Conservation (phyloP, 1,140 invertebrate genomes). For the Orussus abietinus region DNA sequence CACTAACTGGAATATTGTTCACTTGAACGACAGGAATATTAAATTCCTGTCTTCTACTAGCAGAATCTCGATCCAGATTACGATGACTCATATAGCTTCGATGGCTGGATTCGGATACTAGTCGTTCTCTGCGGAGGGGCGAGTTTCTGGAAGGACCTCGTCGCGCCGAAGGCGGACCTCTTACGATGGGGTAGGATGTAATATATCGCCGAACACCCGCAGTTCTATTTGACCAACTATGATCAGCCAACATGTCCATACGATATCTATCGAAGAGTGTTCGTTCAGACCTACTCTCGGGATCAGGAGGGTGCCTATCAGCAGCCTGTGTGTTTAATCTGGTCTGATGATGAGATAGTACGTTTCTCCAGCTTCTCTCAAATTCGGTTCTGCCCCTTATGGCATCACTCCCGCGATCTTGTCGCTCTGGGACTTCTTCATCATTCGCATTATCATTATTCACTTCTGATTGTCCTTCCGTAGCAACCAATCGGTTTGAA, state of each 20-base stretch:
- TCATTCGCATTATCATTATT: background rate
- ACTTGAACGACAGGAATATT: slow-evolving; percentile 60
- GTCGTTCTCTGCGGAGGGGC: slow-evolving; percentile 13
- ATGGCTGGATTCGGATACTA: slow-evolving; percentile 8
- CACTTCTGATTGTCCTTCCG: background rate
- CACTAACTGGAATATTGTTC: slow-evolving; percentile 56
- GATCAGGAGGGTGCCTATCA: no score
- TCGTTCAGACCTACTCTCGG: no score
- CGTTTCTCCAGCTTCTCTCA: no score
- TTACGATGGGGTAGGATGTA: background rate
- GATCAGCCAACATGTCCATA: no score
- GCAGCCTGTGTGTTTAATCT: no score
- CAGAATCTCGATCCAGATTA: background rate
- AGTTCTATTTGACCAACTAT: background rate
- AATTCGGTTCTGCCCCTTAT: background rate
- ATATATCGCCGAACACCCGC: background rate
- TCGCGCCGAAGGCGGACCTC: slow-evolving; percentile 4
- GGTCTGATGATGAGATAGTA: no score
- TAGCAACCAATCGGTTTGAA: background rate
- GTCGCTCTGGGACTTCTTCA: background rate
- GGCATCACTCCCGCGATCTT: background rate
- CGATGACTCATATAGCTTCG: background rate
- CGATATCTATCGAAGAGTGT: no score
- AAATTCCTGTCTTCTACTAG: slow-evolving; percentile 23
- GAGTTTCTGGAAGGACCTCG: slow-evolving; percentile 12